A percentile compares a stretch with the other conserved stretches of the same genome.
phyloP scores from a whole-genome alignment of 2,888 invertebrate species.

The Siphonodentalium dalli region DNA sequence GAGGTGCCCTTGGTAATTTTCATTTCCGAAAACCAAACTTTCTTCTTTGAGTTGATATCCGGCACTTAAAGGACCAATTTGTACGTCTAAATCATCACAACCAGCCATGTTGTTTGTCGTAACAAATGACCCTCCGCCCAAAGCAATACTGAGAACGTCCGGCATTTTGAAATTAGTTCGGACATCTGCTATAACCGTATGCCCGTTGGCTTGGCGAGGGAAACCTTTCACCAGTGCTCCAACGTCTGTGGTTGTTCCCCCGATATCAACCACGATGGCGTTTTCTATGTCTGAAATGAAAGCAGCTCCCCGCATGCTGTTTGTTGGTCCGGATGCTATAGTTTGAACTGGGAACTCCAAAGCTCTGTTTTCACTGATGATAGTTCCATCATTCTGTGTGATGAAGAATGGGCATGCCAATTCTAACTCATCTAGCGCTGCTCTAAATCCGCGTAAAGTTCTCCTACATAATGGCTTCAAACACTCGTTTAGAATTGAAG shows the following conservation, averaged over 20 bases:
- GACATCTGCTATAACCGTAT: slow-evolving; percentile 51
- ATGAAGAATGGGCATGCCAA: slow-evolving; percentile 53
- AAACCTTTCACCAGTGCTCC: slow-evolving; percentile 55
- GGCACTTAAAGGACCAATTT: slow-evolving; percentile 59
- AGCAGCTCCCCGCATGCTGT: slow-evolving; percentile 62
- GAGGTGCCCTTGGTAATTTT: slow-evolving; percentile 22
- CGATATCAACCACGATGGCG: slow-evolving; percentile 59
- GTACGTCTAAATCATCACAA: slow-evolving; percentile 13
- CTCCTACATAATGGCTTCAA: slow-evolving; percentile 47
- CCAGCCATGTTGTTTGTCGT: background rate
- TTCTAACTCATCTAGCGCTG: slow-evolving; percentile 40
- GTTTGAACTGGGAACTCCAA: slow-evolving; percentile 48
- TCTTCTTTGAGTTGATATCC: slow-evolving; percentile 48
- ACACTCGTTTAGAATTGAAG: slow-evolving; percentile 58
- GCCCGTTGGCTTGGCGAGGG: slow-evolving; percentile 50
- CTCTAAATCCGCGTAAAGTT: slow-evolving; percentile 46
- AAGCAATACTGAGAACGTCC: slow-evolving; percentile 55
- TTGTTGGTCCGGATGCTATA: slow-evolving; percentile 61
- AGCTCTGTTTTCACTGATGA: slow-evolving; percentile 48
- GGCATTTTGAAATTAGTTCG: slow-evolving; percentile 60
- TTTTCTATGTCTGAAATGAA: slow-evolving; percentile 47
- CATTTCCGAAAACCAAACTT: slow-evolving; percentile 42
- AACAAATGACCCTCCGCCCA: slow-evolving; percentile 61
- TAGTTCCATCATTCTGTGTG: slow-evolving; percentile 61
- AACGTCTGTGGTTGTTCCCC: slow-evolving; percentile 59